phyloP scores from a whole-genome alignment of 2,113 vertebrate species.

The Aphyosemion australe region DNA sequence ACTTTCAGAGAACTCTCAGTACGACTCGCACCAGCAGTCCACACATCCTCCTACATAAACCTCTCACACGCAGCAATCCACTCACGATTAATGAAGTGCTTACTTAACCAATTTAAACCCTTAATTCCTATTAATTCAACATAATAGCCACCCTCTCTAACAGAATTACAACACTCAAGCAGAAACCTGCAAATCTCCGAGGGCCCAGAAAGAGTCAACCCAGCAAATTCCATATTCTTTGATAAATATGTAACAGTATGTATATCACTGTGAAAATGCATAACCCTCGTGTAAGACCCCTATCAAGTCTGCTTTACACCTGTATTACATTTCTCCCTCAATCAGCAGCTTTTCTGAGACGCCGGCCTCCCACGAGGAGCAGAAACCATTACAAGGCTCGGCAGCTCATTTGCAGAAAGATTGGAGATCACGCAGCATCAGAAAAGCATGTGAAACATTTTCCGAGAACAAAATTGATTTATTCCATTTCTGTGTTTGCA shows the following conservation, averaged over 20 bases:
- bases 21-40: constrained; percentile 22
- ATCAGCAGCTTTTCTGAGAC: constrained; percentile 83
- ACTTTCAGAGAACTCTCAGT: constrained; percentile 29
- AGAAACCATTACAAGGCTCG: constrained; percentile 80
- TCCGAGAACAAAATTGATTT: constrained; percentile 77
- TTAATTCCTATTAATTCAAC: constrained; percentile 84
- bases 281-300: constrained; percentile 85
- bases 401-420: constrained; percentile 84
- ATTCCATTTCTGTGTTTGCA: constrained; percentile 76
- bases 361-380: constrained; percentile 78
- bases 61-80: constrained; percentile 66
- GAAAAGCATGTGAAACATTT: constrained; percentile 76
- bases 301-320: constrained; percentile 83
- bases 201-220: constrained; percentile 73
- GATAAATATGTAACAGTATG: constrained; percentile 83
- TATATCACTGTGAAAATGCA: constrained; percentile 84
- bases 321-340: constrained; percentile 83
- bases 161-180: constrained; percentile 79
- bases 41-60: constrained; percentile 48
- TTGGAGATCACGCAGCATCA: constrained; percentile 79
- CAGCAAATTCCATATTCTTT: constrained; percentile 78
- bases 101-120: constrained; percentile 82
- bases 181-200: constrained; percentile 73
- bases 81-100: constrained; percentile 82
- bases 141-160: constrained; percentile 79